phyloP scores from a whole-genome alignment of 2,888 invertebrate genomes.

The Dolomedes plantarius region DNA sequence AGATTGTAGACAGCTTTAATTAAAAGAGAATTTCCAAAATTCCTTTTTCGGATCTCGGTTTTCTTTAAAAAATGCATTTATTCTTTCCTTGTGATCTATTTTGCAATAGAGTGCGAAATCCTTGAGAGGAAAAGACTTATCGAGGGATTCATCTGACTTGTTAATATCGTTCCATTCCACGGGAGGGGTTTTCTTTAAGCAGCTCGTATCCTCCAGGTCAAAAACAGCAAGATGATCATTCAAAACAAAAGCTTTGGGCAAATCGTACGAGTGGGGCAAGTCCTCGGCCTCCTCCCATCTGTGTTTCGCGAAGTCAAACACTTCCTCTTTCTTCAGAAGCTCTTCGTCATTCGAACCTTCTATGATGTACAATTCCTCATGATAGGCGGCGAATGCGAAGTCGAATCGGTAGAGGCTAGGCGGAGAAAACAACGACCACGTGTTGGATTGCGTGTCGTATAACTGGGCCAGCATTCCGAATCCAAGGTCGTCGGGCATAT shows the following conservation, averaged over 20 bases:
- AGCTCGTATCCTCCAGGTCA: conserved; percentile 7
- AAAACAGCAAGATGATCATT: conserved; percentile 21
- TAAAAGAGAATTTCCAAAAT: conserved; percentile 13
- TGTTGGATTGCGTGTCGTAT: background rate
- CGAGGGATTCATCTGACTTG: conserved; percentile 6
- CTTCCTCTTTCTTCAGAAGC: conserved; percentile 17
- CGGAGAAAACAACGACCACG: conserved; percentile 10
- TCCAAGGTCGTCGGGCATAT: background rate
- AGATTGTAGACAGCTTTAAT: too few species aligned
- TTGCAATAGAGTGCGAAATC: conserved; percentile 6
- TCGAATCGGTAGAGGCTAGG: background rate
- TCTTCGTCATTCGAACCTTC: conserved; percentile 1
- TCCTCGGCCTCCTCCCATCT: conserved; percentile 12
- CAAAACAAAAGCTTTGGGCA: conserved; percentile 17
- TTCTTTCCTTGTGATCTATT: background rate
- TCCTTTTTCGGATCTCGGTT: background rate
- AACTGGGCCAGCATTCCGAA: conserved; percentile 32
- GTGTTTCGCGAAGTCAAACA: conserved; percentile 1
- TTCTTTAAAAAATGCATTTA: background rate
- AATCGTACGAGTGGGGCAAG: conserved; percentile 5
- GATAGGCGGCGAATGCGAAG: conserved; percentile 20
- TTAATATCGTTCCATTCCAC: conserved; percentile 10
- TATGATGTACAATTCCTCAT: conserved; percentile 12
- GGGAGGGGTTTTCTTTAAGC: background rate
- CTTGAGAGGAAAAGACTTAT: background rate